phyloP scores from a whole-genome alignment of 2,113 vertebrate genomes.

The Ameiurus melas region DNA sequence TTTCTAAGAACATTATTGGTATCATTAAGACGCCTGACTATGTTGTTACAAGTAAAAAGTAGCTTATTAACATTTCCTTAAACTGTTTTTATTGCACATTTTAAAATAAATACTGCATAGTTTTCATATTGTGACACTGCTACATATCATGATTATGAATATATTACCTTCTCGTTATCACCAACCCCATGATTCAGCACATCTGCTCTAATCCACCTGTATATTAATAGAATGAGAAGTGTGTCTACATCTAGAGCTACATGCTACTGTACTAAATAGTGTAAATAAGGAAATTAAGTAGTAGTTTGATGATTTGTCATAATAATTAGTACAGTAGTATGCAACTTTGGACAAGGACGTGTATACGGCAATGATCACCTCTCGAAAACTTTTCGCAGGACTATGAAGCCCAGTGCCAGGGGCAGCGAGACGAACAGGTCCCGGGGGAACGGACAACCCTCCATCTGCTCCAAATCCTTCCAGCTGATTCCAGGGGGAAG shows the following conservation, averaged over 20 bases:
- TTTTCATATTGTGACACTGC: background rate
- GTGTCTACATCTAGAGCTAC: background rate
- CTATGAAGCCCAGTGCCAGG: constrained; percentile 76
- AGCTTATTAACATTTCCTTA: background rate
- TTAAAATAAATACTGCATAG: background rate
- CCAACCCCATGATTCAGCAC: background rate
- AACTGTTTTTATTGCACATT: background rate
- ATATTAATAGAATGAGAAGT: background rate
- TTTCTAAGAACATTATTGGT: too few species aligned
- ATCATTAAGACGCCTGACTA: too few species aligned
- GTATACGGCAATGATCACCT: constrained; percentile 70
- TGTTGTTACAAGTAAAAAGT: too few species aligned
- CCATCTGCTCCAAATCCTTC: constrained; percentile 78
- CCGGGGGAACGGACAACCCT: constrained; percentile 70
- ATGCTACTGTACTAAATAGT: background rate
- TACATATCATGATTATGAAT: background rate
- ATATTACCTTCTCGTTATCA: background rate
- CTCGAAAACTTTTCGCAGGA: constrained; percentile 77
- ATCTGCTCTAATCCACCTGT: background rate
- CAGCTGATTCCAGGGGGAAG: constrained; percentile 84
- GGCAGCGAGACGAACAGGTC: constrained; percentile 80
- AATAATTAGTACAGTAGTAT: background rate
- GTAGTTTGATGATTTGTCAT: background rate
- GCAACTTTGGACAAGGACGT: background rate
- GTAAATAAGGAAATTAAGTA: background rate